phyloP scores from a whole-genome alignment of 1,140 invertebrate species.

The Apis laboriosa region DNA sequence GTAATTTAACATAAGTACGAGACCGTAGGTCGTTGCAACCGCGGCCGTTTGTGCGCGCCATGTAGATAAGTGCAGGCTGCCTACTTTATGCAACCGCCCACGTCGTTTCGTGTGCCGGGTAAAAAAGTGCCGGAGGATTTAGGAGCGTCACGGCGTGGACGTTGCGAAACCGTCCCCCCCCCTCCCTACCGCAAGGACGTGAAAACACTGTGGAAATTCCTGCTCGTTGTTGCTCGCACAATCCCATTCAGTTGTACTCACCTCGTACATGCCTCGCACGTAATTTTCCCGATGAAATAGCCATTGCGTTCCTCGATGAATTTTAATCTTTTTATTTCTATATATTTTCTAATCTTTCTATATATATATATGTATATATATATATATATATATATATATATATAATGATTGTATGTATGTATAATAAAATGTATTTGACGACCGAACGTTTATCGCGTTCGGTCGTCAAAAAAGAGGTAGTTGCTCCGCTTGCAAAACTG shows the following conservation, averaged over 20 bases:
- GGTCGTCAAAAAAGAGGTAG: background rate
- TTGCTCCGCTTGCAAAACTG: no score
- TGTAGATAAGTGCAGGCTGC: conserved; percentile 50
- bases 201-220: conserved; percentile 8
- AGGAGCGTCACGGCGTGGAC: conserved; percentile 2
- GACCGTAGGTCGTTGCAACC: conserved; percentile 21
- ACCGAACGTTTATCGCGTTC: background rate
- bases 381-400: background rate
- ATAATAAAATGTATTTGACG: background rate
- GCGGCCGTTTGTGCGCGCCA: conserved; percentile 20
- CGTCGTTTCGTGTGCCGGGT: conserved; percentile 40
- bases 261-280: background rate
- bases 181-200: fast-evolving
- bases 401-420: no score
- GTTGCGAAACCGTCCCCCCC: background rate
- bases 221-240: background rate
- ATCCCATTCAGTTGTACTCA: background rate
- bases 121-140: conserved; percentile 36
- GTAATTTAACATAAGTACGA: conserved; percentile 64
- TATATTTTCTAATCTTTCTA: no score
- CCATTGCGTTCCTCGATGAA: conserved; percentile 18
- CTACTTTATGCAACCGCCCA: conserved; percentile 55
- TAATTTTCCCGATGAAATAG: conserved; percentile 23
- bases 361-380: no score
- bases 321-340: conserved; percentile 10